phyloP scores from a whole-genome alignment of 37 sponge, comb jelly and placozoan species.

The Agelas oroides region DNA sequence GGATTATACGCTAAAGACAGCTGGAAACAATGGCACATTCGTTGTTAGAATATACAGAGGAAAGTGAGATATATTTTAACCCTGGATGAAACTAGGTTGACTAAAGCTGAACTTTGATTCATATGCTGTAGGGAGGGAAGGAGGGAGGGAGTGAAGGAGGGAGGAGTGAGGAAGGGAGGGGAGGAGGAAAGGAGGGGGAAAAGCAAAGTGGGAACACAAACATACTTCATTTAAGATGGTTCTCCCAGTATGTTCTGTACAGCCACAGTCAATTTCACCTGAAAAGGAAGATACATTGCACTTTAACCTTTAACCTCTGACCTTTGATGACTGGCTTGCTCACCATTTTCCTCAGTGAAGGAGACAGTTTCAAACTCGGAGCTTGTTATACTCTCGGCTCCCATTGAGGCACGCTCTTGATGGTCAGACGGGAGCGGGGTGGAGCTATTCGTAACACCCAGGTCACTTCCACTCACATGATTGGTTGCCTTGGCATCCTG shows the following conservation, averaged over 20 bases:
- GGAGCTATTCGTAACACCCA: background rate
- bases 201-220: no score
- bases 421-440: background rate
- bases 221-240: conserved; percentile 65
- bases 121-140: no score
- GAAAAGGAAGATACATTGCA: background rate
- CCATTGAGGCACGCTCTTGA: conserved; percentile 20
- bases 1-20: background rate
- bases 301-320: background rate
- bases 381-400: conserved; percentile 59
- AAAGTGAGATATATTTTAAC: no score
- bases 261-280: conserved; percentile 85
- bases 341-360: conserved; percentile 66
- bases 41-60: background rate
- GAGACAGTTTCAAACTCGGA: conserved; percentile 70
- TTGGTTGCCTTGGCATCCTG: no score
- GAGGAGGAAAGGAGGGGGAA: no score
- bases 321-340: background rate
- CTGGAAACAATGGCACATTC: background rate
- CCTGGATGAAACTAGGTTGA: no score
- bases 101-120: no score
- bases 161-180: background rate
- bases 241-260: conserved; percentile 71
- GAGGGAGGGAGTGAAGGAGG: no score
- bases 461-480: no score